Percentiles rank a stretch among this genome's conserved stretches.
Conservation (phyloP, 2,113 vertebrate genomes). For the Ptilonorhynchus violaceus region DNA sequence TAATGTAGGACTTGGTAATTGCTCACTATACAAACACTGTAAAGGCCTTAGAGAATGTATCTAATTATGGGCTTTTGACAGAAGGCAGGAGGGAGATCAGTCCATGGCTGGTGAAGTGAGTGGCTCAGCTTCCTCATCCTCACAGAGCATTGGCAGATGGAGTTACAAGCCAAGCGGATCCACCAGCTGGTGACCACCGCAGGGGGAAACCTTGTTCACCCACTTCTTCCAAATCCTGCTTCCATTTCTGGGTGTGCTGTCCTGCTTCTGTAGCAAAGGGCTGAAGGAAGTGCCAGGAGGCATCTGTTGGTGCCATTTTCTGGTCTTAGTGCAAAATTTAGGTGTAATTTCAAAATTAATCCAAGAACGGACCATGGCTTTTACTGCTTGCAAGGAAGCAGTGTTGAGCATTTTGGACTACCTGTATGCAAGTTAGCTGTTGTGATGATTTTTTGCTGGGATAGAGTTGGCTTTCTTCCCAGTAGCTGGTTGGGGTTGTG, state of each 20-base stretch:
- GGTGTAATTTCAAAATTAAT: not conserved
- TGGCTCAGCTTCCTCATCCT: not conserved
- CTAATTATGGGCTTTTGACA: not conserved
- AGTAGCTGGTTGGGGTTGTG: not conserved
- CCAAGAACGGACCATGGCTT: not conserved
- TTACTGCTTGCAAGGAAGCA: not conserved
- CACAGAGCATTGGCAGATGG: not conserved
- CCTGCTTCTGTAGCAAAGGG: not conserved
- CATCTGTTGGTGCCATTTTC: not conserved
- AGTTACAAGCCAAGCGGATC: not conserved
- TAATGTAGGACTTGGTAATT: not conserved
- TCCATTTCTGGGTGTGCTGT: not conserved
- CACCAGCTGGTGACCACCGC: accelerated
- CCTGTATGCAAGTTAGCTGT: not conserved
- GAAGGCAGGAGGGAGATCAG: not conserved
- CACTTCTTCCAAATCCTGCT: not conserved
- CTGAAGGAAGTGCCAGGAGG: not conserved
- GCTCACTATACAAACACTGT: not conserved
- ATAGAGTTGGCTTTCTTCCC: not conserved
- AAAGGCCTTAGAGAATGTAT: not conserved
- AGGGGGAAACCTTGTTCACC: not conserved
- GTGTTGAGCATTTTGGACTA: not conserved
- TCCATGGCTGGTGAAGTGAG: not conserved
- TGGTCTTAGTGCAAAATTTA: not conserved
- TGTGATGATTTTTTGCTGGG: not conserved